phyloP scores from a whole-genome alignment of 2,113 vertebrate species.

The Dermatemys mawii region DNA sequence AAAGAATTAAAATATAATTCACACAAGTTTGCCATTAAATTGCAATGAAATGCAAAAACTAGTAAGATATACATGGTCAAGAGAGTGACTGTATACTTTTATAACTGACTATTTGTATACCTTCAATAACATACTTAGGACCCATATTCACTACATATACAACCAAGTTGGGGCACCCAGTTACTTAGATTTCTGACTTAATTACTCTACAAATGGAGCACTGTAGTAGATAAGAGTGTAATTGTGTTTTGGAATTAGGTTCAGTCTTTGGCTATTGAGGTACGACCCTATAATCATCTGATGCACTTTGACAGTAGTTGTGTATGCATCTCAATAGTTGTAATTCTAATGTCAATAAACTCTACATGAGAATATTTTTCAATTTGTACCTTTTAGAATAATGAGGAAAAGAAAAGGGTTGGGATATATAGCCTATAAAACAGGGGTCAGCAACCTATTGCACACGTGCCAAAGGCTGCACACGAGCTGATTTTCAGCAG shows the following conservation, averaged over 20 bases:
- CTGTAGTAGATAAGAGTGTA: neutral
- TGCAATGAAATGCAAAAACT: neutral
- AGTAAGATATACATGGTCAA: neutral
- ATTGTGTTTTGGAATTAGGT: neutral
- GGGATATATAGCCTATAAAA: no score
- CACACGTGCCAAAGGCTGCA: no score
- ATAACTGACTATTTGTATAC: neutral
- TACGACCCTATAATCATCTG: neutral
- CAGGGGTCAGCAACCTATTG: no score
- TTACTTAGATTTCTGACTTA: neutral
- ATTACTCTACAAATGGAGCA: neutral
- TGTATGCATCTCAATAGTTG: neutral
- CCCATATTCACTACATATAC: neutral
- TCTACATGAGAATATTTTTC: neutral
- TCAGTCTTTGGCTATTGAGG: neutral
- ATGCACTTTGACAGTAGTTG: neutral
- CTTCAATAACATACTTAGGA: neutral
- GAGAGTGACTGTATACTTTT: neutral
- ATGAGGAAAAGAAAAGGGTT: no score
- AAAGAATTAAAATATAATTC: neutral
- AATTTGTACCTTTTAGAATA: no score
- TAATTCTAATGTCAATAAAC: neutral
- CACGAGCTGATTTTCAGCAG: no score
- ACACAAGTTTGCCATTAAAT: accelerated
- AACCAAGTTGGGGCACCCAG: neutral